phyloP scores from a whole-genome alignment of 2,113 vertebrate species.

The Petrocephalus microphthalmus region DNA sequence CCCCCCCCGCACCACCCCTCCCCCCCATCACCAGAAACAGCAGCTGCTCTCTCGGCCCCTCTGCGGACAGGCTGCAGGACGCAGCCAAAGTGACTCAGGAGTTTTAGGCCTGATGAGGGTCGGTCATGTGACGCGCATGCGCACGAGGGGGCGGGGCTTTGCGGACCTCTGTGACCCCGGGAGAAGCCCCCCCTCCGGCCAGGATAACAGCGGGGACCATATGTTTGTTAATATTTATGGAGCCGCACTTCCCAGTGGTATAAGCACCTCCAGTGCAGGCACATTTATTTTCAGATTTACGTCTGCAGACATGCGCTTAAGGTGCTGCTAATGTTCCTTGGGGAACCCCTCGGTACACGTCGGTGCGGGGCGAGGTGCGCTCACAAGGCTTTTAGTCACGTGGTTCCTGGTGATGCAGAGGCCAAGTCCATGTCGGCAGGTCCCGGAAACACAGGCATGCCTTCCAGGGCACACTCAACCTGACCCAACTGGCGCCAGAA shows the following conservation, averaged over 20 bases:
- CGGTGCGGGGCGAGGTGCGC: neutral
- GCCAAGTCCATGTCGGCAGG: neutral
- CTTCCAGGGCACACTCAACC: neutral
- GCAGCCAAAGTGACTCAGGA: neutral
- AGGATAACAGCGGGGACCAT: neutral
- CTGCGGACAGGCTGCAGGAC: neutral
- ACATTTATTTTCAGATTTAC: neutral
- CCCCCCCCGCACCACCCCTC: no score
- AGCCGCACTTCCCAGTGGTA: neutral
- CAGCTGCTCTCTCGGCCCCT: neutral
- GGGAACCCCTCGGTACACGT: neutral
- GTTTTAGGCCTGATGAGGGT: neutral
- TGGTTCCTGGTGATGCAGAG: neutral
- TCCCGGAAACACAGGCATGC: neutral
- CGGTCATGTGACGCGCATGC: neutral
- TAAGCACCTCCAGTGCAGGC: neutral
- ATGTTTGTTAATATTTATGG: slow-evolving; percentile 17
- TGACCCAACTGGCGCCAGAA: neutral
- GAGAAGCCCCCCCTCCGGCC: neutral
- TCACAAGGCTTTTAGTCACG: neutral
- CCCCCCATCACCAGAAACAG: neutral
- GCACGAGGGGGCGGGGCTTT: neutral
- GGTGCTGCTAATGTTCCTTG: neutral
- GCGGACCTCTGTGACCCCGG: neutral
- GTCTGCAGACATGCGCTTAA: neutral